Percentiles rank a stretch among this genome's conserved stretches.
phyloP scores from a whole-genome alignment of 1,140 invertebrate genomes.

The Zaprionus africanus region DNA sequence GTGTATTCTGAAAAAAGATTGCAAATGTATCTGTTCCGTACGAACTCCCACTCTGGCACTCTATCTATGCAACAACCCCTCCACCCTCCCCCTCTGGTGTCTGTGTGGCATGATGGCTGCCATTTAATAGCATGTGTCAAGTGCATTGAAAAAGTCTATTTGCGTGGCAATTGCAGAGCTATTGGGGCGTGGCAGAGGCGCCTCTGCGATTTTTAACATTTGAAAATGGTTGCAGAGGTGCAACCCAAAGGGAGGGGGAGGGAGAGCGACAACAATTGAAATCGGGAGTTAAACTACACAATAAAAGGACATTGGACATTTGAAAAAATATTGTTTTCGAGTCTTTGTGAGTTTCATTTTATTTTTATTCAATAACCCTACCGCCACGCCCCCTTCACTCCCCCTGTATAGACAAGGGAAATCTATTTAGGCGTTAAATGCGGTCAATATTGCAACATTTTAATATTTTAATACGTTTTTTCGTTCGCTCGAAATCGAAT shows the following conservation, averaged over 20 bases:
- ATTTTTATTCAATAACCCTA: slow-evolving; percentile 44
- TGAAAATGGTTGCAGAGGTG: neutral
- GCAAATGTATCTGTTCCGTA: slow-evolving; percentile 38
- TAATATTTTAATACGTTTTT: slow-evolving; percentile 17
- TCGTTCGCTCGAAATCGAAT: slow-evolving; percentile 18
- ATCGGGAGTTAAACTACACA: neutral
- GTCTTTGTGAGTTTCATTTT: slow-evolving; percentile 64
- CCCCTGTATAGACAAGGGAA: neutral
- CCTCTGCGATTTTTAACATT: slow-evolving; percentile 21
- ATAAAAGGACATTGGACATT: neutral
- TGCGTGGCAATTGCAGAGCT: slow-evolving; percentile 74
- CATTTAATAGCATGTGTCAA: slow-evolving; percentile 83
- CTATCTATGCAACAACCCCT: neutral
- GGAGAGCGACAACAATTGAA: neutral
- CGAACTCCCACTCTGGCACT: neutral
- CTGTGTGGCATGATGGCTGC: slow-evolving; percentile 49
- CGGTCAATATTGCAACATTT: slow-evolving; percentile 54
- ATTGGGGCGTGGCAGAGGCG: slow-evolving; percentile 7
- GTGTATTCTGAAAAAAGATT: slow-evolving; percentile 30
- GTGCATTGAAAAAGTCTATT: slow-evolving; percentile 82
- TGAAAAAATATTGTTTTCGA: slow-evolving; percentile 67
- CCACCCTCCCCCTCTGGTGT: slow-evolving; percentile 16
- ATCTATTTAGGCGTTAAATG: slow-evolving; percentile 56
- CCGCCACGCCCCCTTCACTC: neutral
- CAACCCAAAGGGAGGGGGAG: accelerated